Conservation (phyloP, 2,113 vertebrate species). For the Heterochromis multidens region DNA sequence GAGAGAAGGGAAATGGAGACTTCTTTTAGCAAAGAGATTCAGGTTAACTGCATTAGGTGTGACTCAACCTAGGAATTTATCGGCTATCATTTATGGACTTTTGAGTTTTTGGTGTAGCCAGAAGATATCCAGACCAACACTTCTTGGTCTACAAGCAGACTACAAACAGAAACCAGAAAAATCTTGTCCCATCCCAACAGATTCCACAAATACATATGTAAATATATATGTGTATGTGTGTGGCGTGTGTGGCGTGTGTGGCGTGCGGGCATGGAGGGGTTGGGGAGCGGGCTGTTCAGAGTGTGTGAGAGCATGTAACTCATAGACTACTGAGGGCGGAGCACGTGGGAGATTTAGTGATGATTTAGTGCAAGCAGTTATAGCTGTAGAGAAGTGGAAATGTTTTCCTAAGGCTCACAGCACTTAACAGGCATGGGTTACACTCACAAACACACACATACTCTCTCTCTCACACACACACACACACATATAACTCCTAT, state of each 20-base stretch:
- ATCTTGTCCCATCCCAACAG: neutral
- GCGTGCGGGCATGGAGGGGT: neutral
- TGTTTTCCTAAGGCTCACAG: slow-evolving; percentile 59
- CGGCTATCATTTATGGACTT: neutral
- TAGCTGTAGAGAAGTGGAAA: slow-evolving; percentile 47
- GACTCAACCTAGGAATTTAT: neutral
- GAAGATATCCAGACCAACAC: neutral
- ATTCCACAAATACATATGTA: neutral
- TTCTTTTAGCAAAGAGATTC: neutral
- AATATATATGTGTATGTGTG: neutral
- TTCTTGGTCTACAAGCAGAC: neutral
- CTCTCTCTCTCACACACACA: neutral
- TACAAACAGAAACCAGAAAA: neutral
- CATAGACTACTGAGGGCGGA: slow-evolving; percentile 5
- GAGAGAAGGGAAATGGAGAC: neutral
- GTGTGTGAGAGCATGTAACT: slow-evolving; percentile 5
- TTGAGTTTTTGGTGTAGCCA: fast-evolving
- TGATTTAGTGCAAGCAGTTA: slow-evolving; percentile 54
- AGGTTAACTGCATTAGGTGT: neutral
- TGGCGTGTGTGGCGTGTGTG: neutral
- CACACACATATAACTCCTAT: neutral
- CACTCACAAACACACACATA: slow-evolving; percentile 3
- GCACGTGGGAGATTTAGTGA: slow-evolving; percentile 21
- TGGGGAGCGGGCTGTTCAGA: neutral
- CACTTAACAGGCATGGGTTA: slow-evolving; percentile 41